Evolutionary conservation across 2,113 vertebrate species (phyloP).

Genomic region (Channa argus): DNA sequence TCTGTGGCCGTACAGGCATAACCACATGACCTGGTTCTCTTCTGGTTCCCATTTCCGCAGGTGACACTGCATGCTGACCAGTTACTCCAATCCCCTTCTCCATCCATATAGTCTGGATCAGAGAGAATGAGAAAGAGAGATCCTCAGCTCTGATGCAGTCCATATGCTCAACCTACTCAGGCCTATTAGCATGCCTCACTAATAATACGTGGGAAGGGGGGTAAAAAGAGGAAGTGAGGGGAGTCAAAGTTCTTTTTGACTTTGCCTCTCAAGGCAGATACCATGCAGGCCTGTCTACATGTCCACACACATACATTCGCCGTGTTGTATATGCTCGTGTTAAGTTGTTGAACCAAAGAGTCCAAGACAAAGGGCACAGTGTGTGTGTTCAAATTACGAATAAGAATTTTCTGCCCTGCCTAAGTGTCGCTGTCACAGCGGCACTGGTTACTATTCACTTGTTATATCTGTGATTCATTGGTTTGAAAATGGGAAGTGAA

Average conservation of each 20-base stretch:
- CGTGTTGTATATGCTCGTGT: neutral
- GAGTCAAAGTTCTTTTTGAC: conserved; percentile 58
- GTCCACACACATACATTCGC: neutral
- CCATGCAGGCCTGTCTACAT: conserved; percentile 18
- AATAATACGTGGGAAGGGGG: conserved; percentile 74
- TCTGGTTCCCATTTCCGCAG: conserved; percentile 94
- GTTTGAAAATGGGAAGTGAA: conserved; percentile 62
- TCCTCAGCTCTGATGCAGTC: conserved; percentile 77
- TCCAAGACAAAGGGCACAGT: conserved; percentile 4
- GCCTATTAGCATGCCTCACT: conserved; percentile 80
- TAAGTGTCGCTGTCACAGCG: conserved; percentile 2
- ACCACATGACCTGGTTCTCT: conserved; percentile 92
- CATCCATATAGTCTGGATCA: conserved; percentile 90
- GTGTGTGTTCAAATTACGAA: neutral
- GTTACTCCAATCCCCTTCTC: conserved; percentile 94
- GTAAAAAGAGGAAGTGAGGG: conserved; percentile 41
- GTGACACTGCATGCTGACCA: conserved; percentile 95
- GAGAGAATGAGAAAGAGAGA: conserved; percentile 44
- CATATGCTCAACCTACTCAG: conserved; percentile 81
- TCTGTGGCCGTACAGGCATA: conserved; percentile 96
- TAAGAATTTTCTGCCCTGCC: too few species aligned
- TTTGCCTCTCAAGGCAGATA: conserved; percentile 51
- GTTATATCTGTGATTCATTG: conserved; percentile 43
- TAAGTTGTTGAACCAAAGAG: conserved; percentile 14
- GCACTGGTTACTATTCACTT: conserved; percentile 2